Conservation (phyloP, 2,797 vertebrate genomes). For the Poecile montanus region DNA sequence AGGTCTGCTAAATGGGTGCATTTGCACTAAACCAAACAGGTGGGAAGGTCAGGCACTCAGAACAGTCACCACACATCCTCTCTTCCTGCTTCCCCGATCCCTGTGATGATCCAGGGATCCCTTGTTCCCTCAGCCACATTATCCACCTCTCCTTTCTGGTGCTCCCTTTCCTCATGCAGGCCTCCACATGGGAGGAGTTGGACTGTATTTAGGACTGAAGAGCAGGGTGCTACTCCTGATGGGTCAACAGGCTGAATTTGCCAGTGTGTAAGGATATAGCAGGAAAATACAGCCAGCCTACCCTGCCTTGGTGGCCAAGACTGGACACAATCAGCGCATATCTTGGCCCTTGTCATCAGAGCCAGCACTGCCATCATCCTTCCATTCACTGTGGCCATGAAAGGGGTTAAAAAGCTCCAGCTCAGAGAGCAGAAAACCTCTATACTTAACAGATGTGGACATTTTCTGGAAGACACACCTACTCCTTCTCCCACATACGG, state of each 20-base stretch:
- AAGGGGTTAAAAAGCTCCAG: not conserved
- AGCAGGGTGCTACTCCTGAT: not conserved
- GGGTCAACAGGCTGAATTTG: not conserved
- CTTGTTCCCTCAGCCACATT: not conserved
- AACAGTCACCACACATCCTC: not conserved
- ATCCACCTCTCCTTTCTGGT: not conserved
- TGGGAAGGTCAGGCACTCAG: not conserved
- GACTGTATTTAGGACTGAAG: not conserved
- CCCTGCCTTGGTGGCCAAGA: not conserved
- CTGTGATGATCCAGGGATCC: not conserved
- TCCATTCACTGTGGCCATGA: not conserved
- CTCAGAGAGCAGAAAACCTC: not conserved
- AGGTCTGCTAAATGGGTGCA: not conserved
- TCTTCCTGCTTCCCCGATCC: not conserved
- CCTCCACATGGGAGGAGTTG: not conserved
- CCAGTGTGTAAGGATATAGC: accelerated
- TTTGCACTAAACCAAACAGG: not conserved
- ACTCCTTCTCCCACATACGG: not conserved
- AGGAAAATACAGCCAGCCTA: not conserved
- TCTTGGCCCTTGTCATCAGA: not conserved
- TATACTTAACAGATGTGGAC: not conserved
- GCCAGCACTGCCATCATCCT: not conserved
- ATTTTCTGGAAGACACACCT: not conserved
- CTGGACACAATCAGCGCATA: not conserved
- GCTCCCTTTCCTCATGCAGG: not conserved